Conservation (phyloP, 2,797 vertebrate genomes). For the Meda fulgida region DNA sequence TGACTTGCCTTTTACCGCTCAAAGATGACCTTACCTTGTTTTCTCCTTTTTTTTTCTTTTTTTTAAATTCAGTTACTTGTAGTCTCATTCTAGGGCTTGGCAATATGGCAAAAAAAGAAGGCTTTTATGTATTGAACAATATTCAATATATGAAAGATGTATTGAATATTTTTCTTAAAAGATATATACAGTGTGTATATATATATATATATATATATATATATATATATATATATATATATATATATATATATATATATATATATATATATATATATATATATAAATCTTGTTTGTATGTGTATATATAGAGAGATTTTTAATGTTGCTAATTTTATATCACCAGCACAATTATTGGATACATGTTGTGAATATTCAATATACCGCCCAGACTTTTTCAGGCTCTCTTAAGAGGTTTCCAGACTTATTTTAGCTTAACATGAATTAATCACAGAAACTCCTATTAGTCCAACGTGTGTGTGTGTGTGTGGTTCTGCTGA, state of each 20-base stretch:
- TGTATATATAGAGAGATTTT: too few species aligned
- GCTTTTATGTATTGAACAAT: neutral
- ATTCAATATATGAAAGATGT: neutral
- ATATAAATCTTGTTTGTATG: too few species aligned
- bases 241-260: too few species aligned
- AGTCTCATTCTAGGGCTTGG: neutral
- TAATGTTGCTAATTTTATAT: too few species aligned
- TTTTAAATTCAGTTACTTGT: constrained; percentile 16
- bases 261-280: too few species aligned
- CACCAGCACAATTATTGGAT: neutral
- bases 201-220: too few species aligned
- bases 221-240: too few species aligned
- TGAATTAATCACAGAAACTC: constrained; percentile 10
- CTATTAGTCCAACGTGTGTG: neutral
- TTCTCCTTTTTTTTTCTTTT: neutral
- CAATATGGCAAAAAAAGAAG: neutral
- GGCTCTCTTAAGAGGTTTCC: neutral
- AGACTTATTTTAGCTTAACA: constrained; percentile 10
- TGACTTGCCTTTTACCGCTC: constrained; percentile 29
- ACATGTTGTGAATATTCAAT: neutral
- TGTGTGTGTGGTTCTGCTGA: constrained; percentile 18
- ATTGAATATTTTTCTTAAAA: neutral
- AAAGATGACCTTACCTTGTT: neutral
- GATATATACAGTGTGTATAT: too few species aligned
- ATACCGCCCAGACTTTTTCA: neutral